Evolutionary conservation across 2,888 invertebrate genomes (phyloP).

Genomic region (Phragmatobia fuliginosa): DNA sequence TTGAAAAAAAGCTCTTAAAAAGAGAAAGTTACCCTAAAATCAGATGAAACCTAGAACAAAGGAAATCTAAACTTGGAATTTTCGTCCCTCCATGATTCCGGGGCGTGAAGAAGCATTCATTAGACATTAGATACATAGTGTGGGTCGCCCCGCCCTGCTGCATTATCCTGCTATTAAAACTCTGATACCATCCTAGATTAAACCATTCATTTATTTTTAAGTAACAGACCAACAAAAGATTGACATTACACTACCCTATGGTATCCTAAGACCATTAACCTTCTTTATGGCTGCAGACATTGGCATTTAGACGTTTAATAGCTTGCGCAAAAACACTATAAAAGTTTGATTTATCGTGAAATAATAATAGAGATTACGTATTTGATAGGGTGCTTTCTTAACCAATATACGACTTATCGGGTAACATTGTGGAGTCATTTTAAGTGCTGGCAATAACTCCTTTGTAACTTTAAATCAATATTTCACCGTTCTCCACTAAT

Average conservation of each 20-base stretch:
- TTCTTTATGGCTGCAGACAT: neutral
- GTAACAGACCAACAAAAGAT: neutral
- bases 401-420: neutral
- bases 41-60: too few relatives aligned
- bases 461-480: neutral
- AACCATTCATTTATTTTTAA: neutral
- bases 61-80: too few relatives aligned
- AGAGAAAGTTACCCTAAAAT: too few relatives aligned
- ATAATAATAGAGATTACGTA: neutral
- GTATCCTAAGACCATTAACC: neutral
- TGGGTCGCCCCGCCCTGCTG: too few relatives aligned
- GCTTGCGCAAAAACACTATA: neutral
- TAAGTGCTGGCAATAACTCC: neutral
- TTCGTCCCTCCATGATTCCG: too few relatives aligned
- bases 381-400: neutral
- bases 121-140: too few relatives aligned
- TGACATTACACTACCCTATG: neutral
- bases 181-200: neutral
- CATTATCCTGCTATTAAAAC: too few relatives aligned
- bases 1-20: too few relatives aligned
- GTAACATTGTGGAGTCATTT: neutral
- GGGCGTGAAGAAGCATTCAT: too few relatives aligned
- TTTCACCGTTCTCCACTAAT: neutral
- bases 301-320: constrained; percentile 4
- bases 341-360: neutral